Percentiles rank a stretch among this genome's conserved stretches.
phyloP scores from a whole-genome alignment of 2,113 vertebrate genomes.

The Petrocephalus microphthalmus region DNA sequence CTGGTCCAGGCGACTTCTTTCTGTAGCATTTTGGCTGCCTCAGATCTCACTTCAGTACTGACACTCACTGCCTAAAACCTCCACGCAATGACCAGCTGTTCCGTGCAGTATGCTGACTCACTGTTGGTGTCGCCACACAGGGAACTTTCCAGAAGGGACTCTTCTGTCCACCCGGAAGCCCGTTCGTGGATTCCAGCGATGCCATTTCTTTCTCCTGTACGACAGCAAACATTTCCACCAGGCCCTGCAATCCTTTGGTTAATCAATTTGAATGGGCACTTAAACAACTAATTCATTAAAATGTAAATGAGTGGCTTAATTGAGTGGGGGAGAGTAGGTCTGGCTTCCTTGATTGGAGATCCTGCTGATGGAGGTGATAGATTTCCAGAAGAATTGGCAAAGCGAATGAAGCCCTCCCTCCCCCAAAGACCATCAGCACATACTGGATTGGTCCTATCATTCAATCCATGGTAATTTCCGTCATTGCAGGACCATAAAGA shows the following conservation, averaged over 20 bases:
- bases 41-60: not conserved
- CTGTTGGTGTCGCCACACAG: not conserved
- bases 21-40: not conserved
- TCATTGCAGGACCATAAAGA: not conserved
- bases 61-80: not conserved
- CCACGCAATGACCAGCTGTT: not conserved
- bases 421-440: not conserved
- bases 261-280: constrained; percentile 23
- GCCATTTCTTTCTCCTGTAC: not conserved
- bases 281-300: constrained; percentile 36
- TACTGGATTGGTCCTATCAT: not conserved
- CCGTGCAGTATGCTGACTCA: not conserved
- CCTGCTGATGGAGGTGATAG: not conserved
- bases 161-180: not conserved
- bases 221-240: not conserved
- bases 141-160: not conserved
- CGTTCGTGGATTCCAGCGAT: not conserved
- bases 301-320: constrained; percentile 35
- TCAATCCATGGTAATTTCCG: not conserved
- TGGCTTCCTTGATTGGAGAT: not conserved
- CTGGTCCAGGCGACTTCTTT: not conserved
- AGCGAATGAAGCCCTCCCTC: not conserved
- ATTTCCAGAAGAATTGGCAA: not conserved
- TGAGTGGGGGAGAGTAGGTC: constrained; percentile 6
- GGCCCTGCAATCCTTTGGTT: not conserved